A percentile compares a stretch with the other conserved stretches of the same genome.
phyloP scores from a whole-genome alignment of 2,888 invertebrate species.

The Zhengitettix transpicula region DNA sequence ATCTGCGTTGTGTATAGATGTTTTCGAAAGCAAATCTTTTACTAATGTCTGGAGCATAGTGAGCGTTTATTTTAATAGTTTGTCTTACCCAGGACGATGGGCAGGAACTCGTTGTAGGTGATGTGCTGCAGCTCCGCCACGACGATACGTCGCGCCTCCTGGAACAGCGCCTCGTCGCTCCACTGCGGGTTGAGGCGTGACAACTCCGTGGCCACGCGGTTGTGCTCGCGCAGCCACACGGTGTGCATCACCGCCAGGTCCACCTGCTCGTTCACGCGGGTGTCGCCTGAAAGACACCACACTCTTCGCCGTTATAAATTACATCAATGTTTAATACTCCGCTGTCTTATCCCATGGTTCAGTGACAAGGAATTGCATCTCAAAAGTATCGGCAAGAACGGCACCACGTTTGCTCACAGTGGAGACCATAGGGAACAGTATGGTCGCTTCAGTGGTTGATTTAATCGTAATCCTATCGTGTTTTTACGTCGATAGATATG shows the following conservation, averaged over 20 bases:
- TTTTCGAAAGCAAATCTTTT: too few species aligned
- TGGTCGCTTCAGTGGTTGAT: too few species aligned
- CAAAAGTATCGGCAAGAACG: too few species aligned
- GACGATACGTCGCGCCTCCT: constrained; percentile 31
- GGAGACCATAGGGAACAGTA: too few species aligned
- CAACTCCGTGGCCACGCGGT: constrained; percentile 25
- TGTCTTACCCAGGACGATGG: constrained; percentile 24
- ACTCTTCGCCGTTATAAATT: too few species aligned
- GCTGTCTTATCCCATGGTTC: too few species aligned
- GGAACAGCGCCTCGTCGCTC: constrained; percentile 29
- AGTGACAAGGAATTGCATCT: too few species aligned
- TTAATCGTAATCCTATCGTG: too few species aligned
- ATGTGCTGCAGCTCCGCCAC: constrained; percentile 31
- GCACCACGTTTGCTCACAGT: too few species aligned
- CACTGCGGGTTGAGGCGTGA: constrained; percentile 27
- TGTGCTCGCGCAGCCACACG: constrained; percentile 33
- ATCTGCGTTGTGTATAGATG: too few species aligned
- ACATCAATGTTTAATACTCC: too few species aligned
- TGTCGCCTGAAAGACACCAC: constrained; percentile 21
- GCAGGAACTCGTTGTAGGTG: constrained; percentile 30
- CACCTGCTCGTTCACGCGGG: constrained; percentile 27
- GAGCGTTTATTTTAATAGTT: background rate
- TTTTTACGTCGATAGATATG: too few species aligned
- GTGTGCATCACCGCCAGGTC: constrained; percentile 31
- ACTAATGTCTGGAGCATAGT: background rate